phyloP scores from a whole-genome alignment of 2,797 vertebrate species.

The Argya squamiceps region DNA sequence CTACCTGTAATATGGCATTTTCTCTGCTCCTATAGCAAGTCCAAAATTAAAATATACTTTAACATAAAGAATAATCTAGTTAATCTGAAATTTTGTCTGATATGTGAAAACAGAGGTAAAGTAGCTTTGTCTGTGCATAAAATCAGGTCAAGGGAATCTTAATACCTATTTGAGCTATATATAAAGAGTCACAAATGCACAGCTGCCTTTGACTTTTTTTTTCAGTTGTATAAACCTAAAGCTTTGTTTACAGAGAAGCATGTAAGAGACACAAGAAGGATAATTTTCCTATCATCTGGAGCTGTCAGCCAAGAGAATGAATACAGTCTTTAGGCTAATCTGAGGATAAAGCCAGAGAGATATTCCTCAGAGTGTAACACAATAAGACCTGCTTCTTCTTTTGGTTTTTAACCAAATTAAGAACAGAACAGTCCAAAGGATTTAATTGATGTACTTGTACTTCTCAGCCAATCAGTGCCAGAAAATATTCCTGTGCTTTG shows the following conservation, averaged over 20 bases:
- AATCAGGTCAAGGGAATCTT: neutral
- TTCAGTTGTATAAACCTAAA: neutral
- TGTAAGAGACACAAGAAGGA: neutral
- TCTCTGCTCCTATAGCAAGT: neutral
- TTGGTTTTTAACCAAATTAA: constrained; percentile 23
- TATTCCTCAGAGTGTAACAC: neutral
- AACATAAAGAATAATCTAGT: neutral
- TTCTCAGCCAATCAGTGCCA: neutral
- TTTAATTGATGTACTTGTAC: neutral
- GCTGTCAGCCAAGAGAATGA: neutral
- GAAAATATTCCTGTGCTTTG: neutral
- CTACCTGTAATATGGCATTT: neutral
- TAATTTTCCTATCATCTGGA: neutral
- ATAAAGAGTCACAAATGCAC: neutral
- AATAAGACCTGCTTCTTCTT: neutral
- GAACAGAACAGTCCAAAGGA: neutral
- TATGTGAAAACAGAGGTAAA: neutral
- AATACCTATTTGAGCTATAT: neutral
- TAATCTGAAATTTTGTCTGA: neutral
- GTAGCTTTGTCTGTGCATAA: neutral
- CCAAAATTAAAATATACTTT: neutral
- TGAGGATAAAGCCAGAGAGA: neutral
- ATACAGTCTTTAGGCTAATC: neutral
- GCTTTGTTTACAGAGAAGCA: neutral
- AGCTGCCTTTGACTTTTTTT: neutral